A percentile compares a stretch with the other conserved stretches of the same genome.
These are phyloP conservation scores for Antheraea yamamai DNA, from an alignment of 2,888 invertebrate species.

Conservation along the genomic window DNA sequence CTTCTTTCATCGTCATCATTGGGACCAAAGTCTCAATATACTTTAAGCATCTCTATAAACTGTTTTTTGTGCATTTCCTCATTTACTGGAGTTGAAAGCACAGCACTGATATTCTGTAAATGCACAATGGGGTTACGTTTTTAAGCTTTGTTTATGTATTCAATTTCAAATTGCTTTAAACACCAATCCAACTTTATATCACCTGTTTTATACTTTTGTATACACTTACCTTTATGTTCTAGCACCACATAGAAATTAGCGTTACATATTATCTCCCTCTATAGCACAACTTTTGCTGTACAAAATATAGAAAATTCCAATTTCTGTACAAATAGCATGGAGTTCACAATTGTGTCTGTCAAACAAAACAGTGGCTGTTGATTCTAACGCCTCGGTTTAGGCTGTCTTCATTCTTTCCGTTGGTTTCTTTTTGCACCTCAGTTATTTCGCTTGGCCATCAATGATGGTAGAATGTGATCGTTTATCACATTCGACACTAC, in stretches of 20 bases:
- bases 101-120: constrained; percentile 52
- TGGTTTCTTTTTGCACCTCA: constrained; percentile 63
- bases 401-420: constrained; percentile 54
- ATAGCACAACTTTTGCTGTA: constrained; percentile 51
- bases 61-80: constrained; percentile 62
- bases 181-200: background rate
- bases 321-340: constrained; percentile 78
- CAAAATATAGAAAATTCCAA: constrained; percentile 61
- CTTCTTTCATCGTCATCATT: constrained; percentile 45
- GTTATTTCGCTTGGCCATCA: constrained; percentile 55
- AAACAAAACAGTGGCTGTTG: constrained; percentile 66
- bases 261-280: constrained; percentile 22
- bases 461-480: constrained; percentile 53
- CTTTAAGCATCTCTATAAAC: constrained; percentile 58
- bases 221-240: background rate
- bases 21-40: constrained; percentile 46
- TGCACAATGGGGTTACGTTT: constrained; percentile 46
- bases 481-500: constrained; percentile 69
- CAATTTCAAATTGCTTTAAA: constrained; percentile 48
- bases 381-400: constrained; percentile 74
- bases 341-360: constrained; percentile 61
- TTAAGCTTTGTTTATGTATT: constrained; percentile 40
- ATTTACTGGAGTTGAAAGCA: constrained; percentile 59
- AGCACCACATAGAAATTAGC: background rate
- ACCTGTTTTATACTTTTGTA: background rate